phyloP scores from a whole-genome alignment of 2,797 vertebrate species.

The Thripadectes ignobilis region DNA sequence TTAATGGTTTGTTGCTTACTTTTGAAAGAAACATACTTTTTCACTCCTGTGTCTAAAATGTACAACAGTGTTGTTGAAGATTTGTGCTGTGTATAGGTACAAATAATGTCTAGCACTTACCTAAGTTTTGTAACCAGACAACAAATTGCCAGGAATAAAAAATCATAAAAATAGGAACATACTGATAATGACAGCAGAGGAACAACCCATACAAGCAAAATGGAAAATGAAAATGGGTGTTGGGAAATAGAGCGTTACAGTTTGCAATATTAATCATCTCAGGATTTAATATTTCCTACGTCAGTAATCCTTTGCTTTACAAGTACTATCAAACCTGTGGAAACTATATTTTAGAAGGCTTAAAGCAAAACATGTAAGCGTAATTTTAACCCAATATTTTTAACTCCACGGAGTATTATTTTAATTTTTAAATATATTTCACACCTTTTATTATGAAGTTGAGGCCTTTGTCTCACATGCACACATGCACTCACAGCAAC shows the following conservation, averaged over 20 bases:
- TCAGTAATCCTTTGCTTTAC: not conserved
- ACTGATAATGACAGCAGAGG: not conserved
- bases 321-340: not conserved
- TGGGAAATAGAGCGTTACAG: not conserved
- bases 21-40: not conserved
- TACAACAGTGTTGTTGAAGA: not conserved
- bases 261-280: not conserved
- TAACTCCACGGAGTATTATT: not conserved
- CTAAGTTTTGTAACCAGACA: not conserved
- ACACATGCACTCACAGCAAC: not conserved
- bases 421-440: not conserved
- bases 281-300: not conserved
- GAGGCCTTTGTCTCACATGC: not conserved
- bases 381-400: not conserved
- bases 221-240: slow-evolving; percentile 17
- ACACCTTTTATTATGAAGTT: not conserved
- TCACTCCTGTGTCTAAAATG: not conserved
- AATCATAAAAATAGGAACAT: not conserved
- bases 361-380: not conserved
- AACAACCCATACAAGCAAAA: not conserved
- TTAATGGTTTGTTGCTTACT: not conserved
- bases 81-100: not conserved
- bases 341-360: not conserved
- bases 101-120: not conserved
- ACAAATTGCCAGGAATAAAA: not conserved